phyloP scores from a whole-genome alignment of 2,888 invertebrate genomes.

The Schrankia costaestrigalis region DNA sequence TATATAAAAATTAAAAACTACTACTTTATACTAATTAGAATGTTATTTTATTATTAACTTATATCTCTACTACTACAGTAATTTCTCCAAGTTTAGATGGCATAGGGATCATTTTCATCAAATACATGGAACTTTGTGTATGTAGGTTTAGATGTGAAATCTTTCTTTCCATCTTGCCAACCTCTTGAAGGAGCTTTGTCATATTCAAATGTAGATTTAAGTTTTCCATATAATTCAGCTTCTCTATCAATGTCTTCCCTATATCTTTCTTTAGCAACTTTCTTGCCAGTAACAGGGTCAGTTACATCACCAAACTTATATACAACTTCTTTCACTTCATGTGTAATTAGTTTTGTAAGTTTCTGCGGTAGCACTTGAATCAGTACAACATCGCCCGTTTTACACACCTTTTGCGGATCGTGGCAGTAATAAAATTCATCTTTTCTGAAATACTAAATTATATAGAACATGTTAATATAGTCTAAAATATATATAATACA shows the following conservation, averaged over 20 bases:
- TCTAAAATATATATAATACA: not conserved
- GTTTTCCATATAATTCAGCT: slow-evolving; percentile 85
- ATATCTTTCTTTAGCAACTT: slow-evolving; percentile 86
- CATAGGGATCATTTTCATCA: slow-evolving; percentile 87
- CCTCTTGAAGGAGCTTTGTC: slow-evolving; percentile 89
- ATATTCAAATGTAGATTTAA: slow-evolving; percentile 86
- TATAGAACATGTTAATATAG: slow-evolving; percentile 1
- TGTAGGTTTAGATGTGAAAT: slow-evolving; percentile 88
- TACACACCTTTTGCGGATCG: slow-evolving; percentile 88
- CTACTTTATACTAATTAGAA: too few species aligned
- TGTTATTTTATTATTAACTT: too few species aligned
- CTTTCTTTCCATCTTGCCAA: slow-evolving; percentile 89
- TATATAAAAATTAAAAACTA: too few species aligned
- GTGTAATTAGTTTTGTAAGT: slow-evolving; percentile 88
- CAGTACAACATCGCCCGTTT: slow-evolving; percentile 91
- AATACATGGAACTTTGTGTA: slow-evolving; percentile 90
- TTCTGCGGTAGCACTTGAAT: slow-evolving; percentile 87
- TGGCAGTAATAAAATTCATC: slow-evolving; percentile 87
- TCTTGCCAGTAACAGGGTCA: slow-evolving; percentile 92
- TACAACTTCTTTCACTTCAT: slow-evolving; percentile 88
- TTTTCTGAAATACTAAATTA: slow-evolving; percentile 88
- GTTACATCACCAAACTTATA: slow-evolving; percentile 91
- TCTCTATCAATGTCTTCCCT: slow-evolving; percentile 87
- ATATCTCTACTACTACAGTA: too few species aligned
- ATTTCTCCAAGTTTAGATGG: too few species aligned